Percentiles rank a stretch among this genome's conserved stretches.
These are phyloP conservation scores for Mus minutoides DNA, from an alignment of 2,797 vertebrate genomes.

Conservation along the genomic window DNA sequence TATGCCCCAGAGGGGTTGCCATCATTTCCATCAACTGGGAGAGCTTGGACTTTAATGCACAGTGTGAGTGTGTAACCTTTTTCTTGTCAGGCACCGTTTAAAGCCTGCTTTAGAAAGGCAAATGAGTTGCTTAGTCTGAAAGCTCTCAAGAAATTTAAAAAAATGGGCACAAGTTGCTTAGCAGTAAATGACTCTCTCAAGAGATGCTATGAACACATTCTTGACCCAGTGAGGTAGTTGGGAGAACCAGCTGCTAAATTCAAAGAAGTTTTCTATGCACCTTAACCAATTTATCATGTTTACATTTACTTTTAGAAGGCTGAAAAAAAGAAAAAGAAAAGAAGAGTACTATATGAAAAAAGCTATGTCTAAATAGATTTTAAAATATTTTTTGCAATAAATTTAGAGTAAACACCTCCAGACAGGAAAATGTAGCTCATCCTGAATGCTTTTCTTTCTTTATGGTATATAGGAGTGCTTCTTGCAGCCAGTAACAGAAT, in stretches of 20 bases:
- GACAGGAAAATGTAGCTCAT: background rate
- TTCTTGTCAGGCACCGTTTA: background rate
- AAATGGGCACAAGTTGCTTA: background rate
- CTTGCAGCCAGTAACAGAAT: background rate
- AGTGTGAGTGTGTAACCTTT: background rate
- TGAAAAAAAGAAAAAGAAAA: background rate
- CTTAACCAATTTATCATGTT: background rate
- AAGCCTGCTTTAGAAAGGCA: background rate
- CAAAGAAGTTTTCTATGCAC: background rate
- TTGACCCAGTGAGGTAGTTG: background rate
- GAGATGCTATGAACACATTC: background rate
- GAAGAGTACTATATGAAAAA: background rate
- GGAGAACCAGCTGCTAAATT: background rate
- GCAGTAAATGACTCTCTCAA: conserved; percentile 7
- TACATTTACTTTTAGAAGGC: background rate
- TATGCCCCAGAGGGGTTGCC: background rate
- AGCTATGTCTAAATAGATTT: background rate
- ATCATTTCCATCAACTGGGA: background rate
- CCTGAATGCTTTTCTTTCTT: background rate
- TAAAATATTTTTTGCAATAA: background rate
- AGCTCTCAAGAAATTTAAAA: background rate
- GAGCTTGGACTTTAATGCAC: background rate
- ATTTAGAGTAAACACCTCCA: conserved; percentile 38
- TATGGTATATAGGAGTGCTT: background rate
- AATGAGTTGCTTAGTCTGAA: background rate